phyloP scores from a whole-genome alignment of 2,888 invertebrate genomes.

The Aleiodes alternator region DNA sequence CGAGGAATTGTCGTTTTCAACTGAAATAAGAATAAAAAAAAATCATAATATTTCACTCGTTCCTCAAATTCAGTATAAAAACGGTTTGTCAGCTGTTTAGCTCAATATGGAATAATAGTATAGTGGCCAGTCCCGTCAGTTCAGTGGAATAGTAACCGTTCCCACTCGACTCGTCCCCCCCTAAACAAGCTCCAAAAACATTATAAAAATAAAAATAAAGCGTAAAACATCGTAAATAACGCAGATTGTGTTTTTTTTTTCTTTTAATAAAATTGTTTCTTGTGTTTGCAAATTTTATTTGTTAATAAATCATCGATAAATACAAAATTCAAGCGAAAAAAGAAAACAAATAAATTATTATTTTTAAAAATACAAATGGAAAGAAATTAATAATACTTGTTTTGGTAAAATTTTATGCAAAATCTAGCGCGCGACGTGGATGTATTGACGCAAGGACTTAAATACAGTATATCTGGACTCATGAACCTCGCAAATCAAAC shows the following conservation, averaged over 20 bases:
- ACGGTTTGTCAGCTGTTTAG: constrained; percentile 59
- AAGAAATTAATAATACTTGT: constrained; percentile 24
- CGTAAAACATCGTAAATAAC: background rate
- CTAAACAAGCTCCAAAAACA: constrained; percentile 23
- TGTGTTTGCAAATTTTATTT: background rate
- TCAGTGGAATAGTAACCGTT: constrained; percentile 56
- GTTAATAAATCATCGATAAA: background rate
- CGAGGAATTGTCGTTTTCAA: constrained; percentile 45
- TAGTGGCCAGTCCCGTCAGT: constrained; percentile 52
- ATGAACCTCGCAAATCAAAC: constrained; percentile 90
- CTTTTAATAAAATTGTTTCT: background rate
- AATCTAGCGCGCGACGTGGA: constrained; percentile 75
- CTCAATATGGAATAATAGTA: constrained; percentile 57
- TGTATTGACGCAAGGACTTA: constrained; percentile 76
- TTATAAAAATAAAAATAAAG: constrained; percentile 19
- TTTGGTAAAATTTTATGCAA: constrained; percentile 73
- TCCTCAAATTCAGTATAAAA: constrained; percentile 53
- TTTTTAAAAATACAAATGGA: background rate
- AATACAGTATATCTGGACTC: constrained; percentile 81
- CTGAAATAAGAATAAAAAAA: background rate
- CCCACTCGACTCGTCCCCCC: constrained; percentile 49
- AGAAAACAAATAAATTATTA: background rate
- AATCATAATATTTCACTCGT: constrained; percentile 42
- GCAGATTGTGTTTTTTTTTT: constrained; percentile 6
- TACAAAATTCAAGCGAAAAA: background rate